These are phyloP conservation scores for Hirudo medicinalis DNA, from an alignment of 1,140 invertebrate species.

Conservation along the genomic window DNA sequence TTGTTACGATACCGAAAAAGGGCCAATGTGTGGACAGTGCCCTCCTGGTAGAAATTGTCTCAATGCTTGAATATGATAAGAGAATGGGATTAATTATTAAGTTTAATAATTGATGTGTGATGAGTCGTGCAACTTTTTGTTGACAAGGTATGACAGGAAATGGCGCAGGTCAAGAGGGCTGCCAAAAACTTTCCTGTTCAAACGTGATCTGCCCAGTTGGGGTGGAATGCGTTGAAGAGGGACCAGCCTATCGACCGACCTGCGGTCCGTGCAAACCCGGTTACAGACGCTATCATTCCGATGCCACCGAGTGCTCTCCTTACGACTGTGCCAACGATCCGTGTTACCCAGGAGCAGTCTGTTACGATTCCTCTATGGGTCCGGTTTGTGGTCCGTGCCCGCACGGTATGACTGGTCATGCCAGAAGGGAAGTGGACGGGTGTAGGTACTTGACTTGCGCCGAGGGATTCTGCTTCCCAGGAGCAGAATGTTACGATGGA, in stretches of 20 bases:
- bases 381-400: slow-evolving; percentile 30
- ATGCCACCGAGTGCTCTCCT: slow-evolving; percentile 8
- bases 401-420: slow-evolving; percentile 29
- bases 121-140: slow-evolving; percentile 15
- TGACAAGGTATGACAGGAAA: slow-evolving; percentile 14
- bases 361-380: slow-evolving; percentile 52
- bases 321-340: slow-evolving; percentile 36
- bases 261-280: neutral
- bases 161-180: neutral
- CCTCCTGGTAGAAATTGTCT: slow-evolving; percentile 26
- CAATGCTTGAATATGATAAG: neutral
- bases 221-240: neutral
- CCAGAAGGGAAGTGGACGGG: slow-evolving; percentile 13
- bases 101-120: too few relatives aligned
- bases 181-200: slow-evolving; percentile 7
- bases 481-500: slow-evolving; percentile 34
- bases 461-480: slow-evolving; percentile 54
- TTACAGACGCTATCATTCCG: slow-evolving; percentile 9
- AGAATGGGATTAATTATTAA: too few relatives aligned
- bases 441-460: slow-evolving; percentile 28
- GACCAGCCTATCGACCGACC: neutral
- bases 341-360: slow-evolving; percentile 70
- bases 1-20: slow-evolving; percentile 55
- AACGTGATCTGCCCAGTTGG: neutral
- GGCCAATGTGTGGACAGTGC: slow-evolving; percentile 31